phyloP scores from a whole-genome alignment of 1,140 invertebrate genomes.

The Pseudomyrmex concolor region DNA sequence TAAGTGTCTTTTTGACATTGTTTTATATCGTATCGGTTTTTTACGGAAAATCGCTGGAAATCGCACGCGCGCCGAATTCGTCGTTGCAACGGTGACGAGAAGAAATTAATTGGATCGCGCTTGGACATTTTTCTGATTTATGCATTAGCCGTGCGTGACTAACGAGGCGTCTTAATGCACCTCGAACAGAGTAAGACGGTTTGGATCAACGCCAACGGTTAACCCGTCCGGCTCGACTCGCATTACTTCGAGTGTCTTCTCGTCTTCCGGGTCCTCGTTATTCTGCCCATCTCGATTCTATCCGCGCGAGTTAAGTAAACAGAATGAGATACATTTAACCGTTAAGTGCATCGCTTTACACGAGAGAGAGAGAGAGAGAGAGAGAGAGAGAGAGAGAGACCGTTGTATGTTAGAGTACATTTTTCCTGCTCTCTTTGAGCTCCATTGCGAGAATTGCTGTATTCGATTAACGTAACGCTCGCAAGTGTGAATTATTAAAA shows the following conservation, averaged over 20 bases:
- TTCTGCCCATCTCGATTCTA: conserved; percentile 32
- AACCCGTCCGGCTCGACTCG: conserved; percentile 58
- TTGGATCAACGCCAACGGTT: conserved; percentile 66
- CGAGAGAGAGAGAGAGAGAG: too few relatives aligned
- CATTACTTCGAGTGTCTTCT: conserved; percentile 69
- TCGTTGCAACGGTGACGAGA: conserved; percentile 2
- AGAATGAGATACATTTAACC: conserved; percentile 53
- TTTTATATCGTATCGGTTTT: conserved; percentile 1
- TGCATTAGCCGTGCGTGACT: conserved; percentile 63
- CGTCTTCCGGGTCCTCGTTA: conserved; percentile 42
- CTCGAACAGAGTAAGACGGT: conserved; percentile 64
- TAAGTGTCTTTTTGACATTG: background rate
- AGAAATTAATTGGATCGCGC: conserved; percentile 53
- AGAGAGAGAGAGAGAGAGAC: background rate
- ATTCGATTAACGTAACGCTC: background rate
- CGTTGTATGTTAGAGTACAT: conserved; percentile 21
- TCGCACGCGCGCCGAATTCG: background rate
- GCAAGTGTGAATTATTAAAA: conserved; percentile 1
- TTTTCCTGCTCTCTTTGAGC: background rate
- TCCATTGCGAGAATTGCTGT: background rate
- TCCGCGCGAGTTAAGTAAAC: conserved; percentile 53
- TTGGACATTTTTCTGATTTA: conserved; percentile 56
- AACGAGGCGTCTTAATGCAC: conserved; percentile 58
- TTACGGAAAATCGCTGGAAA: background rate
- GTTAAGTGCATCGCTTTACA: conserved; percentile 47